Base-by-base conservation (phyloP, 2,888 invertebrate species). In the Meghimatium bilineatum region DNA sequence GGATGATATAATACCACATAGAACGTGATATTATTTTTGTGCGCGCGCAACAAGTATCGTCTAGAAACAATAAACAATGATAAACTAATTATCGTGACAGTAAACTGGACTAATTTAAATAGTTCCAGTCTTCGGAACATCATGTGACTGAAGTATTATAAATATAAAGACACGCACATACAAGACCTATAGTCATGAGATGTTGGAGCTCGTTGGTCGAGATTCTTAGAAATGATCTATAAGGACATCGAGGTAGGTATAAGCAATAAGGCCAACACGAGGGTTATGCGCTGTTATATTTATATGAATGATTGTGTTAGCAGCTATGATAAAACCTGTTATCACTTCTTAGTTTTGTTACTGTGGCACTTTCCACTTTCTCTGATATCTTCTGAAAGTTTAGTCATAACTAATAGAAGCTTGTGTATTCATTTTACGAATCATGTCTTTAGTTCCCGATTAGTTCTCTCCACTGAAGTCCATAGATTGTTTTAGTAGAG, bases 71-170 rank as follows among this genome's bases (percentile, higher is more conserved):
- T 20, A 38, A 26, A 23, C 38, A 38, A 71, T 38, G 1, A 26
- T 26, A 38, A 38, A 29, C 71, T 8, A 38, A 69, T 26, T 6
- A 38, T 32, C 71, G 2, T 71, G 26, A 23, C 17, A 5, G 38
- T 3, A 71, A 38, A 38, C 8, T 71, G 14, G 36, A 3, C 12
- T 12, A 26, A 2, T 36, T 38, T 23, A 71, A 38, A 20, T 71
- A 71, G 71, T 71, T 71, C 71, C 38, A 71, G 71, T 71, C 71
- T 38, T 71, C 23, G 26, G 71, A 71, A 36, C 38, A 38, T 1
- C 2, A 26, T 36, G 38, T 38, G 26, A 38, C 8, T 8, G 71
- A 8, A 8, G 26, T 36, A 38, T 38, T 20, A 71, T 71, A 71
- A 71, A 71, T 32, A 32, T 14, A 5, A 10, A 26, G 60, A 63